Evolutionary conservation across 2,113 vertebrate genomes (phyloP).

Genomic region (Origma solitaria): DNA sequence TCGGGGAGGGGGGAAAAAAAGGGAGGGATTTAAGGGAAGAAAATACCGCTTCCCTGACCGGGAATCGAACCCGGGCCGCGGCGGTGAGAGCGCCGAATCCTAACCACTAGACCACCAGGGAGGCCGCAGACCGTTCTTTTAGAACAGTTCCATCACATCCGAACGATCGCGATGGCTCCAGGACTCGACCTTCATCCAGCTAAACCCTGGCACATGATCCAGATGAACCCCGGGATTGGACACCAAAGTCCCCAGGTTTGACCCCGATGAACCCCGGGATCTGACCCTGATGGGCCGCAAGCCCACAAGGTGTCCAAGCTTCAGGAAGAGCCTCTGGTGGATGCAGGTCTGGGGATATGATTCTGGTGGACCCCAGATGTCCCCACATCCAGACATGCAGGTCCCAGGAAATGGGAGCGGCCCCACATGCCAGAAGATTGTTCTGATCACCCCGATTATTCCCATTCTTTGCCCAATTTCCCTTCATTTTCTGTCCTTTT

Average conservation of each 20-base stretch:
- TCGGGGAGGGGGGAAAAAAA: too few species aligned
- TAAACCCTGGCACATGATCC: rapidly evolving
- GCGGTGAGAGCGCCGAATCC: conserved; percentile 82
- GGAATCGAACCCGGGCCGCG: conserved; percentile 81
- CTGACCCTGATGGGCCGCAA: rapidly evolving
- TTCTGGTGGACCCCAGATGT: not conserved
- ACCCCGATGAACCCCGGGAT: not conserved
- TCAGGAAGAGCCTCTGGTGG: not conserved
- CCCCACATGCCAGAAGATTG: not conserved
- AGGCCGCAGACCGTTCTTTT: too few species aligned
- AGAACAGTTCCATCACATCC: too few species aligned
- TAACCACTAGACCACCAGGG: conserved; percentile 82
- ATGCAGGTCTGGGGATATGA: not conserved
- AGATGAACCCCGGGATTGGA: rapidly evolving
- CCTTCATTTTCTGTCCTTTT: not conserved
- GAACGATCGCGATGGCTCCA: too few species aligned
- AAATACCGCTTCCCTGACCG: conserved; percentile 67
- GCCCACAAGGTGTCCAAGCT: not conserved
- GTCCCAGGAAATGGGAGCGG: not conserved
- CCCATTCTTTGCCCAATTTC: not conserved
- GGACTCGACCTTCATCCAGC: rapidly evolving
- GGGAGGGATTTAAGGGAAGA: not conserved
- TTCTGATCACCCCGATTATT: not conserved
- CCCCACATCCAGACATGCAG: not conserved
- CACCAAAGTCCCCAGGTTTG: rapidly evolving